Evolutionary conservation across 2,113 vertebrate genomes (phyloP).

Genomic region (Brachyhypopomus occidentalis): DNA sequence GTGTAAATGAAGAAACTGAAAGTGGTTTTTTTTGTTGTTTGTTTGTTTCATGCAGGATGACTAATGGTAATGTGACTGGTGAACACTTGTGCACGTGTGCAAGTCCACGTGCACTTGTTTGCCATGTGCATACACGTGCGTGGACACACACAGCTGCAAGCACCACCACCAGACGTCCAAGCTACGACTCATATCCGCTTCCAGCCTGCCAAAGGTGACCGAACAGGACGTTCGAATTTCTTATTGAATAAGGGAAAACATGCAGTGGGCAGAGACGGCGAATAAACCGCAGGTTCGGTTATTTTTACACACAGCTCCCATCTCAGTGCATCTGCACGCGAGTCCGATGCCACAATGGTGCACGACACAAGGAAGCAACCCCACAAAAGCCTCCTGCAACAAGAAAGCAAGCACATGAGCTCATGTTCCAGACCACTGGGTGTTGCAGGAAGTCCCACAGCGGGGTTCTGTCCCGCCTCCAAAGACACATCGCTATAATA

Average conservation of each 20-base stretch:
- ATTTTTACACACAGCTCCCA: constrained; percentile 38
- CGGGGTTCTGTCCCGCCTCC: background rate
- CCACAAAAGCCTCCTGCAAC: background rate
- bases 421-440: constrained; percentile 12
- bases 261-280: background rate
- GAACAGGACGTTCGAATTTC: constrained; percentile 29
- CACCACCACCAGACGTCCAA: constrained; percentile 5
- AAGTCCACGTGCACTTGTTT: background rate
- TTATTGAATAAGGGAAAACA: constrained; percentile 48
- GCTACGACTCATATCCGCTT: constrained; percentile 16
- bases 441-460: background rate
- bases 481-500: background rate
- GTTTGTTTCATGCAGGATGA: background rate
- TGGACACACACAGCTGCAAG: background rate
- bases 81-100: constrained; percentile 9
- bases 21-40: background rate
- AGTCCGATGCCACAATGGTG: background rate
- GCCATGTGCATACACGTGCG: background rate
- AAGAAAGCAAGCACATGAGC: constrained; percentile 47
- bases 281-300: constrained; percentile 39
- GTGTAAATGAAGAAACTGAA: constrained; percentile 16
- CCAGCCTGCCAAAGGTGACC: constrained; percentile 34
- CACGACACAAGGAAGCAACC: background rate
- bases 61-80: constrained; percentile 6
- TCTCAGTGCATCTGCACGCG: background rate